Evolutionary conservation across 2,797 vertebrate species (phyloP).

Genomic region (Paramormyrops hopkinsi): DNA sequence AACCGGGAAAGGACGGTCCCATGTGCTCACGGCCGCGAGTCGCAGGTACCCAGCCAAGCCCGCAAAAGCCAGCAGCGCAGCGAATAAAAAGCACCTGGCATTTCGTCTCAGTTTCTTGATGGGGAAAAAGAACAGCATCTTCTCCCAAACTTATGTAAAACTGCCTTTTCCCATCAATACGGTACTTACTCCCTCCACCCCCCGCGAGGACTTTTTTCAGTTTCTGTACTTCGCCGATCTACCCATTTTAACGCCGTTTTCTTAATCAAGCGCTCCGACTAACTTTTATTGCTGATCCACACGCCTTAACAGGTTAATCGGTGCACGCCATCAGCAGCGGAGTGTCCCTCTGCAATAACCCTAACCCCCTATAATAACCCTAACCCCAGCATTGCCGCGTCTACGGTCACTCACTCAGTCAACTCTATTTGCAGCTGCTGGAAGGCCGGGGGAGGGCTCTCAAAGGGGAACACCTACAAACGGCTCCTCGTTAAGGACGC

Average conservation of each 20-base stretch:
- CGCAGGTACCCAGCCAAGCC: background rate
- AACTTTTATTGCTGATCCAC: background rate
- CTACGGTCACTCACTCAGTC: background rate
- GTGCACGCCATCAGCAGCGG: background rate
- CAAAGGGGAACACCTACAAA: background rate
- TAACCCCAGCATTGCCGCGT: background rate
- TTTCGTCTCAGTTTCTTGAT: slow-evolving; percentile 15
- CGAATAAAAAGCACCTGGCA: background rate
- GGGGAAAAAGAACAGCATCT: slow-evolving; percentile 1
- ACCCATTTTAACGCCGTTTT: background rate
- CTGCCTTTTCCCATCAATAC: background rate
- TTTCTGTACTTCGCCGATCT: background rate
- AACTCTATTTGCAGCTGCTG: background rate
- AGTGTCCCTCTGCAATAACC: background rate
- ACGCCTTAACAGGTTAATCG: background rate
- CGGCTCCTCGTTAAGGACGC: background rate
- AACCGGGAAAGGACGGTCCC: background rate
- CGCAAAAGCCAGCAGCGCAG: background rate
- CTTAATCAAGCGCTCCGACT: background rate
- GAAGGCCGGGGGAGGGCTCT: background rate
- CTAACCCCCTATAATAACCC: background rate
- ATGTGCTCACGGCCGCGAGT: background rate
- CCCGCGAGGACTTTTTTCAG: background rate
- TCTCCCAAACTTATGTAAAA: background rate
- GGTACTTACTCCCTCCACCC: background rate